phyloP scores from a whole-genome alignment of 37 sponge, comb jelly and placozoan species.

The Trichoplax adhaerens region DNA sequence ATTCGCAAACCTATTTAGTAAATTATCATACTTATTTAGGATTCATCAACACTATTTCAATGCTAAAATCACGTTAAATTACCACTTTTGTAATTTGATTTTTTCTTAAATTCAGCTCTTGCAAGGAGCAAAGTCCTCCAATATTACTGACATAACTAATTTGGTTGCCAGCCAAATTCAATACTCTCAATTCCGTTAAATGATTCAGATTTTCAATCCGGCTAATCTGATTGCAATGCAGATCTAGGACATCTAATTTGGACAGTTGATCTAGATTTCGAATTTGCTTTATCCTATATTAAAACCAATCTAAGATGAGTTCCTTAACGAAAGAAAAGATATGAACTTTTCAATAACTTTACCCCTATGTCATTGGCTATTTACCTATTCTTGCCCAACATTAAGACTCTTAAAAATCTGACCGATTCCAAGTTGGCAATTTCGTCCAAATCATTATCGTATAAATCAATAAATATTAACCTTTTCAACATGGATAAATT shows the following conservation, averaged over 20 bases:
- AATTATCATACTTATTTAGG: too few relatives aligned
- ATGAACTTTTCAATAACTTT: too few relatives aligned
- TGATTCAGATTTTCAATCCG: conserved; percentile 58
- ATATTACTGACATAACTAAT: conserved; percentile 43
- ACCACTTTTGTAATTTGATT: conserved; percentile 63
- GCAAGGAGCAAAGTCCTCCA: conserved; percentile 40
- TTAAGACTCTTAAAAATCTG: conserved; percentile 70
- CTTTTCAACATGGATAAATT: conserved; percentile 38
- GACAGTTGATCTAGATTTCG: conserved; percentile 51
- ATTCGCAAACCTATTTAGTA: too few relatives aligned
- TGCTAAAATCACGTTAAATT: background rate
- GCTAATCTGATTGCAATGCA: conserved; percentile 88
- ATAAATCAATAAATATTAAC: conserved; percentile 90
- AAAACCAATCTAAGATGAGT: background rate
- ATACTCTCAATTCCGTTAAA: conserved; percentile 57
- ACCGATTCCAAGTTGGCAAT: conserved; percentile 65
- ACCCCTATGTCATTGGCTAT: background rate
- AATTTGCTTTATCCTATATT: conserved; percentile 49
- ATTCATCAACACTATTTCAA: too few relatives aligned
- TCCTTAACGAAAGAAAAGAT: background rate
- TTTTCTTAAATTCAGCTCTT: conserved; percentile 77
- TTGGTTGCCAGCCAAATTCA: conserved; percentile 89
- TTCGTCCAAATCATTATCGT: conserved; percentile 81
- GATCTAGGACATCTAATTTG: conserved; percentile 89
- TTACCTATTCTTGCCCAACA: conserved; percentile 94